Evolutionary conservation across 1,140 invertebrate species (phyloP), one percentile per base, ranked within the genome.

Genomic region (Drosophila kurseongensis): DNA sequence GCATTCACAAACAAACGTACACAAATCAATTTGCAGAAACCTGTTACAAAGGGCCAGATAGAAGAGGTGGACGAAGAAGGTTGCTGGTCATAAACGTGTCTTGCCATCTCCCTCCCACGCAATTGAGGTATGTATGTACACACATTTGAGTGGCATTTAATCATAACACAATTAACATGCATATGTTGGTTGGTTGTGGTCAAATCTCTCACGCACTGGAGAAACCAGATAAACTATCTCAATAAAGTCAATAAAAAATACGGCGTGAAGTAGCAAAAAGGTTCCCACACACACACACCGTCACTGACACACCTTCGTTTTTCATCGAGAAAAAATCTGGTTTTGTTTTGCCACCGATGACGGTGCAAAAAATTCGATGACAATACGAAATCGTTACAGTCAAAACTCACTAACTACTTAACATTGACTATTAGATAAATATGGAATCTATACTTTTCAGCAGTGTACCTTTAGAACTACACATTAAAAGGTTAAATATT

Each of bases 101-200:
- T 36, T 51, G 62, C 45, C 18, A 66, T 51, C 61, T 27, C 56
- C 61, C 29, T 65, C 61, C 61, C 63, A 67, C 59, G 41, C 41
- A 56, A 38, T 65, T 52, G 27, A 47, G 52, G 68, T 74, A 68
- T 55, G 23, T 23, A 23, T 47, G 54, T 47, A 75, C 71, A 35
- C 80, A 82, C 71, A 83, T 69, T 74, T 58, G 63, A 79, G 78
- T 81, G 79, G 63, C 59, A 63, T 79, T 83, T 75, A 83, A 86
- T 86, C 83, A 88, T 61, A 88, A 83, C 69, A 73, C 75, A 83
- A 83, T 86, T 88, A 89, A 88, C 79, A 89, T 67, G 36, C 54
- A 44, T 52, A 58, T 56, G 52, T 67, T 32, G 50, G 14, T 52
- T 57, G 42, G 62, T 45, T 68, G 41, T 27, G 23, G 45, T n/a